Evolutionary conservation across 2,113 vertebrate genomes (phyloP).

Genomic region (Amblyornis subalaris): DNA sequence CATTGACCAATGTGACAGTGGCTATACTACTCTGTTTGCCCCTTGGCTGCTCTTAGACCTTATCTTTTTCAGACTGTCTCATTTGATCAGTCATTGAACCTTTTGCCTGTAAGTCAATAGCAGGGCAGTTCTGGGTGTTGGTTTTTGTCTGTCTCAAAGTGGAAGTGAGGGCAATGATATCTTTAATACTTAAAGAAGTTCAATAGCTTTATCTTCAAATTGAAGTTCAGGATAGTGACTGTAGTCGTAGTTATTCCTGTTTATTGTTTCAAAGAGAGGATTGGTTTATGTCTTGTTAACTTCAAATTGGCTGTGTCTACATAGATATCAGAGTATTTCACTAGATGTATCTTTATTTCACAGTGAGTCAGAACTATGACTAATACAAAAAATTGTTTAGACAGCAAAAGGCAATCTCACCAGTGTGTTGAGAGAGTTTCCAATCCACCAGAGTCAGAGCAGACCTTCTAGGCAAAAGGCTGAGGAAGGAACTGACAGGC

Average conservation of each 20-base stretch:
- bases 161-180: background rate
- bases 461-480: background rate
- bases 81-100: background rate
- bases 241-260: background rate
- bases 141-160: background rate
- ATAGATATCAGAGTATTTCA: background rate
- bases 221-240: background rate
- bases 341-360: background rate
- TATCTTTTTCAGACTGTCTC: background rate
- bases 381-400: background rate
- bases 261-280: background rate
- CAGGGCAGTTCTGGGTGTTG: background rate
- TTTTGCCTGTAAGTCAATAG: background rate
- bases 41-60: background rate
- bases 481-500: background rate
- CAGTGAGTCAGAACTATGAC: background rate
- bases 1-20: background rate
- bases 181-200: background rate
- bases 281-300: background rate
- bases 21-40: background rate
- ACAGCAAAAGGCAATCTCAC: background rate
- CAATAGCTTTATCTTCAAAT: background rate
- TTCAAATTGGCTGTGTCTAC: background rate
- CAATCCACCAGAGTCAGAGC: background rate
- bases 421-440: background rate